Conservation (phyloP, 2,113 vertebrate species). For the Urocynchramus pylzowi region DNA sequence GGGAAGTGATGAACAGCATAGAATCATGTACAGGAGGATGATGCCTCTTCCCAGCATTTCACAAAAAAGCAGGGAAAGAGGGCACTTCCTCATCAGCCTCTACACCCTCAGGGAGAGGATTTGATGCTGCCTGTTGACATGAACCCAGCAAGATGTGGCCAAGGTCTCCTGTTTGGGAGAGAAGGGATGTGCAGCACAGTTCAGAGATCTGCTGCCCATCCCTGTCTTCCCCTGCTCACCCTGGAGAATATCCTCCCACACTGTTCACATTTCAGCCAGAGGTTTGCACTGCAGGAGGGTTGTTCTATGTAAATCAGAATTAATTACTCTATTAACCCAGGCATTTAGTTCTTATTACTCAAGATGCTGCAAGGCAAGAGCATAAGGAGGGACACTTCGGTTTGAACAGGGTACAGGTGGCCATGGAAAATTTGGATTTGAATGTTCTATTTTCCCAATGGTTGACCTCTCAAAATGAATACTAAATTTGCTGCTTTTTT, state of each 20-base stretch:
- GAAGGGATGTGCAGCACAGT: rapidly evolving
- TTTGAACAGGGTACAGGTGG: neutral
- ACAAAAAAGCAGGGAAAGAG: neutral
- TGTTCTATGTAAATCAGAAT: neutral
- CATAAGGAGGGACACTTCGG: neutral
- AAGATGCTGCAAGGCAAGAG: neutral
- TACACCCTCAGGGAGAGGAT: neutral
- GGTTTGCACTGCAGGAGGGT: neutral
- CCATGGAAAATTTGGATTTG: neutral
- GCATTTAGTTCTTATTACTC: neutral
- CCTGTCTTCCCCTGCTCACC: neutral
- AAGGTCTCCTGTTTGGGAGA: neutral
- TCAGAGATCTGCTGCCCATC: neutral
- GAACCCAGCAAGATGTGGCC: neutral
- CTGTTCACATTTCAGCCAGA: neutral
- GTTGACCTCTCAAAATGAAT: neutral
- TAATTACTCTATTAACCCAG: constrained; percentile 13
- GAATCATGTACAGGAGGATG: neutral
- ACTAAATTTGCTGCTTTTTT: rapidly evolving
- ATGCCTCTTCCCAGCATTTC: neutral
- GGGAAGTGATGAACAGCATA: neutral
- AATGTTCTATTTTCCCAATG: neutral
- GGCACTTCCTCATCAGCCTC: neutral
- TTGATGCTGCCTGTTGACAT: neutral
- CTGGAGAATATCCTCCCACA: neutral